A percentile compares a stretch with the other conserved stretches of the same genome.
Conservation (phyloP, 2,797 vertebrate genomes). For the Anabas testudineus region DNA sequence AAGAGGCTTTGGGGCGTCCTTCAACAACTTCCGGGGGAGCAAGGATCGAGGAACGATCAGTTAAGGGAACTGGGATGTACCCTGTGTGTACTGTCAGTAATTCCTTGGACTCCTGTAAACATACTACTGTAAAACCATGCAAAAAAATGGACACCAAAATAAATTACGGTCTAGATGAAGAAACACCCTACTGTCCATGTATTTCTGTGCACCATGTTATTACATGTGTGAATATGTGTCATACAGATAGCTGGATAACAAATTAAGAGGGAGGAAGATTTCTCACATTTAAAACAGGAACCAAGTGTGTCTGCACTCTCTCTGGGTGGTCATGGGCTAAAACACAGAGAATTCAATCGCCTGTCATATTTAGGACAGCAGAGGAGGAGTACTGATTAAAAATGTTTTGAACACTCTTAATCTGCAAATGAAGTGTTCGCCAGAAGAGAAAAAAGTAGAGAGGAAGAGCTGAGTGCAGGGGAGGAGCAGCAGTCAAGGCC, state of each 20-base stretch:
- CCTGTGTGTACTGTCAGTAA: too few species aligned
- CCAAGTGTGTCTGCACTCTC: neutral
- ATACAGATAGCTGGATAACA: neutral
- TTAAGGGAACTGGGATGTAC: too few species aligned
- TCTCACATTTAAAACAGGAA: slow-evolving; percentile 10
- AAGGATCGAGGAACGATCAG: too few species aligned
- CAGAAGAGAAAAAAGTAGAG: slow-evolving; percentile 28
- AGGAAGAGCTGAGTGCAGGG: slow-evolving; percentile 59
- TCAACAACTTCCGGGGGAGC: too few species aligned
- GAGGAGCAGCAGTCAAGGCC: slow-evolving; percentile 72
- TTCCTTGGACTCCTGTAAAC: too few species aligned
- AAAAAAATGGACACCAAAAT: slow-evolving; percentile 17
- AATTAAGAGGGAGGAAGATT: slow-evolving; percentile 17
- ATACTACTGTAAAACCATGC: too few species aligned
- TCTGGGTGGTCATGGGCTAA: slow-evolving; percentile 10
- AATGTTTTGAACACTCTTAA: slow-evolving; percentile 21
- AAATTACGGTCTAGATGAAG: slow-evolving; percentile 17
- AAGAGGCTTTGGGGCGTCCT: too few species aligned
- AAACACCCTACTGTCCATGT: neutral
- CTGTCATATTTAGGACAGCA: slow-evolving; percentile 28
- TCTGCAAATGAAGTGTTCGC: slow-evolving; percentile 42
- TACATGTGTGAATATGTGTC: neutral
- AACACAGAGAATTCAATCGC: slow-evolving; percentile 5
- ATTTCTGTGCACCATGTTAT: slow-evolving; percentile 11
- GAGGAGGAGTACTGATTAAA: slow-evolving; percentile 50